Evolutionary conservation across 2,797 vertebrate species (phyloP), one percentile per base, ranked within the genome.

Genomic region (Myotis planiceps): DNA sequence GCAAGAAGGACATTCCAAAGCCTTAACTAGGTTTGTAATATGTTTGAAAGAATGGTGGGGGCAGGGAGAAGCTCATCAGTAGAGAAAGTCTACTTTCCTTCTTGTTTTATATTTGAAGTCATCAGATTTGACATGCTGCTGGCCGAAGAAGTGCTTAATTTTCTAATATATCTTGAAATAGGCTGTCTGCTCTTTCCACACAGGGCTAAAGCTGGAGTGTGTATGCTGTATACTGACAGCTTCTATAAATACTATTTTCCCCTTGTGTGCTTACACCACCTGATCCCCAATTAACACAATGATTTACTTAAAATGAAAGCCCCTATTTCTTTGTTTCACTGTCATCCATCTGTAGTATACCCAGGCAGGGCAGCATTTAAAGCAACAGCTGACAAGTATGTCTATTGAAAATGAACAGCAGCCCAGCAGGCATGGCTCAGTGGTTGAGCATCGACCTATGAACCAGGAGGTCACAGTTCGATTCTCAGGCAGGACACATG

Each of bases 211-310:
- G 58, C 42, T n/a, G 15, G 45, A 83, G n/a, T 65, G 6, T 29
- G 27, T 27, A 12, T 76, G 39, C 80, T 97, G 91, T 78, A 89
- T 66, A 81, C 1, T 16, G 39, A 78, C 18, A 96, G 84, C 0
- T 92, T 92, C 86, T 68, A 55, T 60, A 94, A 96, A 96, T 84
- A 92, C 12, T 39, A 13, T 74, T 71, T 55, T 74, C 95, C 82
- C 53, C 93, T 96, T 78, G 63, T 37, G 78, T 60, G 65, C 8
- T 79, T 53, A 93, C 18, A 76, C n/a, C 88, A 96, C 37, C 69
- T 96, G 51, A 92, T 97, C 74, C 92, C 71, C 32, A 93, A 93
- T 97, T 97, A 96, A 92, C 78, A 42, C 27, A 78, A 39, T 37
- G 71, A 96, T 83, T 90, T 94, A 72, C 0, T 9, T 34, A 84